Base-by-base conservation (phyloP, 1,140 invertebrate species). In the Drosophila tsacasi region DNA sequence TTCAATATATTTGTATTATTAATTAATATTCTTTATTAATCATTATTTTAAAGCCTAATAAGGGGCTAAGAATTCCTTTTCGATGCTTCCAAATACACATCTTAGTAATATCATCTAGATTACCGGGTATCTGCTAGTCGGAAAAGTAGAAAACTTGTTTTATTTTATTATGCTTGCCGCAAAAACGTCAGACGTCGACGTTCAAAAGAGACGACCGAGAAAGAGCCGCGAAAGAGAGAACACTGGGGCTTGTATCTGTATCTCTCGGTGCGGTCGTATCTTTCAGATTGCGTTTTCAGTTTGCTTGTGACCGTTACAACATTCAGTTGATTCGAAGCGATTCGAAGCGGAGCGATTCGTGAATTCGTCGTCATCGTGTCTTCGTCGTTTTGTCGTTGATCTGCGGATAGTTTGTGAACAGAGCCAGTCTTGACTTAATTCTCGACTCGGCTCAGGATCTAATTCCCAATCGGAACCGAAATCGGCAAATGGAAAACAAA, bases 251-350 rank as follows among this genome's bases (percentile, higher is more conserved):
- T 69, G 67, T 54, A 69, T 69, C 67, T 69, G 55, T 63, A 65
- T 65, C 63, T 65, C 58, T 63, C 59, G 40, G 64, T 46, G 23
- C 40, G 64, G 64, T n/a, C 35, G 15, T 73, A 49, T 49, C 27
- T 72, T 71, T 60, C 32, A 46, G 57, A 63, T 59, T 59, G 35
- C 46, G 25, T 39, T 62, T 71, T 85, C 71, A 89, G 84, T 81
- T 83, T 73, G 84, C 58, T 73, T 79, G 74, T 65, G 81, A 85
- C 85, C 81, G 84, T 89, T 89, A 90, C 69, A 90, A 79, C 77
- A 63, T 74, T 63, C 83, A 90, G 85, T 89, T 84, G 37, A 81
- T 75, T 76, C 68, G 39, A 58, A 58, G 23, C 62, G 42, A 67
- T 69, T 73, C 65, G 54, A 58, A 63, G 39, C 74, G 74, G 64